Base-by-base conservation (phyloP, 1,140 invertebrate species). In the Spodoptera litura region DNA sequence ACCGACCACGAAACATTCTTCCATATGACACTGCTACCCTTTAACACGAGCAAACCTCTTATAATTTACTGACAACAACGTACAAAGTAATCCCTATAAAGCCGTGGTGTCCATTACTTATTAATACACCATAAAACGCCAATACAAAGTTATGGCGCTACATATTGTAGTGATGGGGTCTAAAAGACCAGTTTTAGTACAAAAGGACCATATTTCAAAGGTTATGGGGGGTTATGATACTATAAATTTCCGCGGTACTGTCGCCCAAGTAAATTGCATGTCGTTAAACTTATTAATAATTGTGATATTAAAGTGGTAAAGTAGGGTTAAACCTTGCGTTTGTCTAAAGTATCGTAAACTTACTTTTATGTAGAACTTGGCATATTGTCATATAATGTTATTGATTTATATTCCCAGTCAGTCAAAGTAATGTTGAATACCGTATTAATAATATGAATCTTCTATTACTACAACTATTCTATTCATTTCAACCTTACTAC, bases 121-220 rank as follows among this genome's bases (percentile, higher is more conserved):
- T 70, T 70, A 70, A 70, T 70, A 70, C 66, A 25, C 66, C 49
- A 70, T 70, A 70, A 70, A 70, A 12, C 25, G 31, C 61, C 31
- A 52, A 20, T 70, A 70, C 44, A 70, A 52, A 70, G 44, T 70
- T 70, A 70, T 70, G 20, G 49, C 66, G 13, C 66, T 3, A 70
- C 66, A 70, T 53, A 53, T 53, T 70, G 20, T 70, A 31, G 49
- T 25, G 11, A 27, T 70, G 62, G 25, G 20, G 66, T 31, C 51
- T 70, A 70, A 53, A 52, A 27, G 20, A 52, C 66, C 27, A 31
- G 49, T 52, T 52, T 52, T 13, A 9, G 49, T n/a, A 70, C 51
- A 70, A 11, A 44, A 66, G 62, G 38, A 4, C 62, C 62, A 27
- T 70, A 70, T 70, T 31, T 70, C 66, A 53, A 8, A 15, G 20